Conservation (phyloP, 2,888 invertebrate species). For the Acrobasis suavella region DNA sequence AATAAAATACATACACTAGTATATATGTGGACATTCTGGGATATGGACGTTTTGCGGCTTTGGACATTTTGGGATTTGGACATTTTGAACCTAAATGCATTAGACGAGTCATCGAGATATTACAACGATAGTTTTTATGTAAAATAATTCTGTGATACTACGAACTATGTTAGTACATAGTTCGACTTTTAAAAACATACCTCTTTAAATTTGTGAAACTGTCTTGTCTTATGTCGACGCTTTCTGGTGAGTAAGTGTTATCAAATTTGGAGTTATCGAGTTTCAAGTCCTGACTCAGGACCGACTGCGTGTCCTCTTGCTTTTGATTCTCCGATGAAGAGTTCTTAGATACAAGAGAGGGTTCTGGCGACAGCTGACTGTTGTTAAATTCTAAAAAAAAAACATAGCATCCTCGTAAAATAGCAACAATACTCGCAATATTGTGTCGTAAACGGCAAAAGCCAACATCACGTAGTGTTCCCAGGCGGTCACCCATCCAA, state of each 20-base stretch:
- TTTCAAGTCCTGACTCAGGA: slow-evolving; percentile 34
- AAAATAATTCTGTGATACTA: no score
- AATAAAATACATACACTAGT: no score
- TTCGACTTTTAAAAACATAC: slow-evolving; percentile 35
- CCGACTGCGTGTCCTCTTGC: slow-evolving; percentile 34
- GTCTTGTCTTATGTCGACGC: slow-evolving; percentile 44
- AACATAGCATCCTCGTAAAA: no score
- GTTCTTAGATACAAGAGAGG: slow-evolving; percentile 40
- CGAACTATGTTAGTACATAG: no score
- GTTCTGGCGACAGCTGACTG: slow-evolving; percentile 38
- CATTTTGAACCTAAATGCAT: no score
- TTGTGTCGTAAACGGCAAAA: slow-evolving; percentile 23
- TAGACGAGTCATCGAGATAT: no score
- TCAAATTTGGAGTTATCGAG: slow-evolving; percentile 18
- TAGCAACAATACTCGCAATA: no score
- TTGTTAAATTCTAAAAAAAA: slow-evolving; percentile 33
- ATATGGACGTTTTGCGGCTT: no score
- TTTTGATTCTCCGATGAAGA: slow-evolving; percentile 36
- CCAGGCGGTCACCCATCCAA: slow-evolving; percentile 63
- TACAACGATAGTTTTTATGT: no score
- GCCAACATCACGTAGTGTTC: slow-evolving; percentile 55
- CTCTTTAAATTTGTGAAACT: slow-evolving; percentile 51
- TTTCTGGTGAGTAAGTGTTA: slow-evolving; percentile 39
- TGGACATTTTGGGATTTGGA: no score
- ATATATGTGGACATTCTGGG: no score